Base-by-base conservation (phyloP, 1,140 invertebrate genomes). In the Arctopsyche grandis region DNA sequence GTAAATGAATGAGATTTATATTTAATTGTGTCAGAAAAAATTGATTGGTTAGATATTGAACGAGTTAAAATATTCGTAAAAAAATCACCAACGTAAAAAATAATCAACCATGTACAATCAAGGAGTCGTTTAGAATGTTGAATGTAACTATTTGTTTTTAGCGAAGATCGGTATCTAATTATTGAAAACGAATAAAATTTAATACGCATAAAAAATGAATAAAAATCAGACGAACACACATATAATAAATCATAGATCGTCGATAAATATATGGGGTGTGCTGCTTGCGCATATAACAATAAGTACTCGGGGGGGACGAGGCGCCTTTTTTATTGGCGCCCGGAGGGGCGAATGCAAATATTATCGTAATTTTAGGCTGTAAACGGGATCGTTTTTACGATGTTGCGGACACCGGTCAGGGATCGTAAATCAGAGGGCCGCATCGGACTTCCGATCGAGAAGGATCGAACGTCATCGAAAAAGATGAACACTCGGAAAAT, bases 341-440 rank as follows among this genome's bases (percentile, higher is more conserved):
- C 5, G 63, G 9, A 22, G 12, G 71, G 48, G 26, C 5, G 46
- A 52, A 74, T 74, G 71, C 52, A 74, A 74, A 74, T 74, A 74
- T 74, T 74, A 74, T 74, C 52, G 52, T 58, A 74, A 74, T 74
- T 74, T 74, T 29, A 24, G 71, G 52, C 22, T 46, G 71, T 74
- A 74, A 74, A 74, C 12, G 71, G 44, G 69, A 29, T 19, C 38
- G 16, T 22, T 66, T 66, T 66, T 66, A 66, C 63, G 63, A 66
- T 29, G 63, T 66, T 66, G 19, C 14, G 22, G 63, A 66, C 24
- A 66, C 63, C 24, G 63, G 63, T 66, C 63, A 66, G 63, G 63
- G 63, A 16, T 52, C 16, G 48, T 52, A 52, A 52, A 52, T 52
- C 48, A 52, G 1, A 16, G 48, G 48, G 10, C 12, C 48, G 10